These are phyloP conservation scores for Helogale parvula DNA, from an alignment of 2,113 vertebrate genomes.

Conservation along the genomic window DNA sequence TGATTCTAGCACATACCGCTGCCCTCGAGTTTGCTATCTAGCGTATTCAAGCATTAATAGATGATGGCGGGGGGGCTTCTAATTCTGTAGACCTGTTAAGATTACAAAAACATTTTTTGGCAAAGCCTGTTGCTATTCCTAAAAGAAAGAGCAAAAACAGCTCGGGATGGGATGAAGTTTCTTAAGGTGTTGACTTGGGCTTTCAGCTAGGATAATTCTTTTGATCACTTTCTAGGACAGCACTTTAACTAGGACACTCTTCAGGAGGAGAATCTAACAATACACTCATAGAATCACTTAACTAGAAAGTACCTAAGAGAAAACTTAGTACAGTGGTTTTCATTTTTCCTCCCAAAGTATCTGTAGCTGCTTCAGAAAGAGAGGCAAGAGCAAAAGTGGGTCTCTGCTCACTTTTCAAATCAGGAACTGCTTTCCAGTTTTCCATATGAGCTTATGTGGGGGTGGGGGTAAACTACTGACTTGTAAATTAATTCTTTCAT, in stretches of 20 bases:
- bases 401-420: not conserved
- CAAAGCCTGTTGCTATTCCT: not conserved
- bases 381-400: not conserved
- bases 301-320: not conserved
- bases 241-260: not conserved
- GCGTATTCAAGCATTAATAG: not conserved
- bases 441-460: not conserved
- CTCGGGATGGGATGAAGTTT: not conserved
- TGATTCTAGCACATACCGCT: not conserved
- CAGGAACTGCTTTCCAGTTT: not conserved
- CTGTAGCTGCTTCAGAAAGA: not conserved
- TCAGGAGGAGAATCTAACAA: not conserved
- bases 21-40: not conserved
- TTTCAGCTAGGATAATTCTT: not conserved
- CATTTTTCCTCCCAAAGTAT: not conserved
- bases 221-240: not conserved
- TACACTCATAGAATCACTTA: not conserved
- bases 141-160: not conserved
- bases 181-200: not conserved
- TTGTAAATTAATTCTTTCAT: not conserved
- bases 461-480: not conserved
- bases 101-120: not conserved
- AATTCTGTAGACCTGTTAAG: not conserved
- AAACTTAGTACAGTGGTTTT: not conserved
- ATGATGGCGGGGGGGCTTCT: not conserved